Base-by-base conservation (phyloP, 2,113 vertebrate species). In the Brachionichthys hirsutus region DNA sequence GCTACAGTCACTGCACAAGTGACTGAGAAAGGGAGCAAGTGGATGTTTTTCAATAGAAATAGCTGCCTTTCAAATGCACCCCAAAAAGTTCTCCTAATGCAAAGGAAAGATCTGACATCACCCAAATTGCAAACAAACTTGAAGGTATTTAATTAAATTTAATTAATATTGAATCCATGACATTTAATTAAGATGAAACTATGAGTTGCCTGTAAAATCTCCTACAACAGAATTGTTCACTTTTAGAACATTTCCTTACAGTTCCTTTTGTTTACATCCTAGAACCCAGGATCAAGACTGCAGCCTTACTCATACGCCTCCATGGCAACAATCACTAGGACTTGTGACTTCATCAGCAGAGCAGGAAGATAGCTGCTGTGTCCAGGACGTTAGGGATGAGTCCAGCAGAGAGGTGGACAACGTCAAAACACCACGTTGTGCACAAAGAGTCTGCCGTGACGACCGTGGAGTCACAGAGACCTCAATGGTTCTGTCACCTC, bases 271-370 rank as follows among this genome's bases (percentile, higher is more conserved):
- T 48, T 50, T 66, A 18, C n/a, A 15, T 59, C n/a, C 17, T 34
- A 85, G 85, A 65, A 82, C 60, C 43, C 60, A 60, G 30, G 2
- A 48, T 17, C 57, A 40, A 10, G 70, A 85, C 62, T 6, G 34
- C 56, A 47, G 22, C 30, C 57, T 85, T 7, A 50, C 54, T 56
- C 76, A 72, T 12, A 85, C 80, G 8, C 69, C 80, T 36, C 67
- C 67, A 9, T 89, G 78, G 83, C 62, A 84, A 56, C 87, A 80
- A 43, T 88, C 88, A 2, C 75, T 88, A 0, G 85, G 87, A 47
- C 68, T 89, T 0, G 35, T 89, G 8, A 87, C 85, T 2, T 90
- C 85, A 13, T 90, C 87, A 15, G 83, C 85, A 24, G 87, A 90
- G 67, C 81, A 86, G 63, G 88, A 88, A 15, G 77, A 81, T 54